A percentile compares a stretch with the other conserved stretches of the same genome.
Evolutionary conservation across 2,888 invertebrate species (phyloP).

Genomic region (Orthosia gracilis): DNA sequence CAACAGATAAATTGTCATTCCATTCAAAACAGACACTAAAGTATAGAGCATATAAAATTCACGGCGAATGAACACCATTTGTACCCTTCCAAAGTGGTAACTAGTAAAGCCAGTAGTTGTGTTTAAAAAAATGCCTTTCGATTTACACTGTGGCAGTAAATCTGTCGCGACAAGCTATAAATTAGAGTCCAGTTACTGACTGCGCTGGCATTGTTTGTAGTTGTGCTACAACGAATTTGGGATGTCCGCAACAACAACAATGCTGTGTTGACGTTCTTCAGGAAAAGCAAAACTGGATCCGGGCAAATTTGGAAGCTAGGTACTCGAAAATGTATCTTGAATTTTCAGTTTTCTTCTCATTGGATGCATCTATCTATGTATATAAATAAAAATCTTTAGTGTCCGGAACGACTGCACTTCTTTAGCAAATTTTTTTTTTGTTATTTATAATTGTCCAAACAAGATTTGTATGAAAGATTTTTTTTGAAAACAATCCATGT

Average conservation of each 20-base stretch:
- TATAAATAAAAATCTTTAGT: no score
- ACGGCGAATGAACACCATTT: slow-evolving; percentile 53
- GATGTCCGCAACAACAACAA: slow-evolving; percentile 39
- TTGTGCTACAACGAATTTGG: slow-evolving; percentile 51
- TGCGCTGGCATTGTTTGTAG: slow-evolving; percentile 53
- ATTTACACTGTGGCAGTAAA: slow-evolving; percentile 77
- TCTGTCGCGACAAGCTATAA: slow-evolving; percentile 78
- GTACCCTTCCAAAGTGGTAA: slow-evolving; percentile 61
- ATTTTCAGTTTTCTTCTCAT: background rate
- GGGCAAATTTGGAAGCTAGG: background rate
- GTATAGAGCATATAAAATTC: slow-evolving; percentile 50
- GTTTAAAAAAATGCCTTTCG: slow-evolving; percentile 75
- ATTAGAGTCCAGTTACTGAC: slow-evolving; percentile 77
- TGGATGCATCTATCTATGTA: no score
- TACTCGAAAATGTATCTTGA: background rate
- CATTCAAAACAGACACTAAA: slow-evolving; percentile 32
- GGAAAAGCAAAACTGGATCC: slow-evolving; percentile 28
- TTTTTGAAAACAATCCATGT: no score
- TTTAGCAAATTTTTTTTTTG: no score
- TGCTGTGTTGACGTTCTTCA: slow-evolving; percentile 30
- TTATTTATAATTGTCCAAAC: no score
- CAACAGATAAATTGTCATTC: slow-evolving; percentile 30
- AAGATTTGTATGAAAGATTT: no score
- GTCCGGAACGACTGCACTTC: no score
- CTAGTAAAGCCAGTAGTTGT: slow-evolving; percentile 64